These are phyloP conservation scores for Tamandua tetradactyla DNA, from an alignment of 2,797 vertebrate genomes.

Conservation along the genomic window DNA sequence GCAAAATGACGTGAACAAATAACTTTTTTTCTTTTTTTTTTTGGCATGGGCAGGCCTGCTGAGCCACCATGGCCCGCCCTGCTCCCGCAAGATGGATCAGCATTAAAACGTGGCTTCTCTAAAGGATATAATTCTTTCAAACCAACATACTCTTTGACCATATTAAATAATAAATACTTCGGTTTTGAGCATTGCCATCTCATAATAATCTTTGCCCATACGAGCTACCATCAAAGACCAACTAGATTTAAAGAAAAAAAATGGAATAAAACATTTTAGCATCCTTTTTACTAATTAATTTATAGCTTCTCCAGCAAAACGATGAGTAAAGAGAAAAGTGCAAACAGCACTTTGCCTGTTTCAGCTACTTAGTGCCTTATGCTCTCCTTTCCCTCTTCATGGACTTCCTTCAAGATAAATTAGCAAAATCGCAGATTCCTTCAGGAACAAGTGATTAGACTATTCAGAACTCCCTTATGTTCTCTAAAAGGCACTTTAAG, in stretches of 20 bases:
- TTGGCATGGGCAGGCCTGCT: no score
- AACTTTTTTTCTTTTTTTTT: no score
- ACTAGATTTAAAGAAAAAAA: background rate
- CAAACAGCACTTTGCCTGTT: constrained; percentile 63
- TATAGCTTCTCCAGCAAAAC: constrained; percentile 57
- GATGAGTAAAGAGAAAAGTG: constrained; percentile 63
- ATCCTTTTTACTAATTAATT: constrained; percentile 54
- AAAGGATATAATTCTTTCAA: no score
- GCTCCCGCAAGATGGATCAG: no score
- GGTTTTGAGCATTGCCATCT: background rate
- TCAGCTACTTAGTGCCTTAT: constrained; percentile 50
- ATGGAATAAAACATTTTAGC: background rate
- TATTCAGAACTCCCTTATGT: constrained; percentile 62
- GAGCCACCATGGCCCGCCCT: no score
- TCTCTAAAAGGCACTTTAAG: constrained; percentile 74
- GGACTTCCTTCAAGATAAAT: constrained; percentile 62
- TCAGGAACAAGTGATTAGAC: constrained; percentile 74
- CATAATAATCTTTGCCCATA: background rate
- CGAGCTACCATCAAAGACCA: background rate
- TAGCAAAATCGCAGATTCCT: constrained; percentile 64
- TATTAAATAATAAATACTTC: background rate
- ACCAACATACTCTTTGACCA: no score
- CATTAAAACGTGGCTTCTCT: no score
- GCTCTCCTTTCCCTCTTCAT: background rate
- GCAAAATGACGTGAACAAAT: no score